Conservation (phyloP, 2,797 vertebrate species). For the Cyprinella venusta region DNA sequence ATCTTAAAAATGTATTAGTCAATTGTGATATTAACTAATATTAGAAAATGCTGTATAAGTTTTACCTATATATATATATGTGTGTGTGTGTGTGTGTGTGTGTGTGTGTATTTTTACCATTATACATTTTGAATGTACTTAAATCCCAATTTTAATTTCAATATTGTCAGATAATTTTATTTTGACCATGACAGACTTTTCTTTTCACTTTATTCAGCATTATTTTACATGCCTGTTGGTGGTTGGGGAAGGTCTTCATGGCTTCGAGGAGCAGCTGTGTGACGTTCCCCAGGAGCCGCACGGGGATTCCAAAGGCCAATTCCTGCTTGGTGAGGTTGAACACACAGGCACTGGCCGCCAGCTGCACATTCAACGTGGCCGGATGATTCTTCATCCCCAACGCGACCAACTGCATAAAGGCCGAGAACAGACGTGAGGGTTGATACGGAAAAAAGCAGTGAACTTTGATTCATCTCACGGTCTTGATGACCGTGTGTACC, state of each 20-base stretch:
- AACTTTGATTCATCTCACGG: constrained; percentile 13
- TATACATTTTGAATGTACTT: not conserved
- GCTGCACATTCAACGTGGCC: constrained; percentile 93
- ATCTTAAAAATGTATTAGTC: too few relatives aligned
- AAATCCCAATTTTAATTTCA: not conserved
- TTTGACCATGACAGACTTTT: not conserved
- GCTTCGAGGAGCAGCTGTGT: constrained; percentile 95
- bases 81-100: too few relatives aligned
- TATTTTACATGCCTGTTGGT: constrained; percentile 86
- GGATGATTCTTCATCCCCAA: constrained; percentile 97
- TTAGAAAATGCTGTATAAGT: not conserved
- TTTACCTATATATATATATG: too few relatives aligned
- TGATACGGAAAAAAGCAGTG: not conserved
- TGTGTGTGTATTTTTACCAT: too few relatives aligned
- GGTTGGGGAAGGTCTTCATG: constrained; percentile 98
- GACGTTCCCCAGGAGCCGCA: constrained; percentile 89
- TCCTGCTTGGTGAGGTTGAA: constrained; percentile 99
- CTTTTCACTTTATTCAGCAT: not conserved
- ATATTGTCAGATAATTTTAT: not conserved
- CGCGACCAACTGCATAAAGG: constrained; percentile 86
- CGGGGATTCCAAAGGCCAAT: constrained; percentile 93
- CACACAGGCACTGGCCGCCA: constrained; percentile 96
- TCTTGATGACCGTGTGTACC: constrained; percentile 70
- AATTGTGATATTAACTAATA: not conserved
- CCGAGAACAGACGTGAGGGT: not conserved